A percentile compares a stretch with the other conserved stretches of the same genome.
Conservation (phyloP, 2,888 invertebrate genomes). For the Morinoia aosen region DNA sequence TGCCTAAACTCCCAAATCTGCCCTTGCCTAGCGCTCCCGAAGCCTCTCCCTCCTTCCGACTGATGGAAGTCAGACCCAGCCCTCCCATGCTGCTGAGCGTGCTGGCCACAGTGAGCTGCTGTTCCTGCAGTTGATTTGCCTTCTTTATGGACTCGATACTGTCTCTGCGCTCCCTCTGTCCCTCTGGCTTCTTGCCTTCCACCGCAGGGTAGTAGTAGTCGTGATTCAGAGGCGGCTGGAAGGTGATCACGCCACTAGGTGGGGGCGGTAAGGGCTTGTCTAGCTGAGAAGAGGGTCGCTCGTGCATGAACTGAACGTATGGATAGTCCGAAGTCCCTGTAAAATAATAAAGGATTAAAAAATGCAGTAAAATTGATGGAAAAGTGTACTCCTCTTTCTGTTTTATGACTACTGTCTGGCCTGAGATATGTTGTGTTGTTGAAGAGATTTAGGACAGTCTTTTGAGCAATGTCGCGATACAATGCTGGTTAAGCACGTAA, state of each 20-base stretch:
- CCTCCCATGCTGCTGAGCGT: conserved; percentile 27
- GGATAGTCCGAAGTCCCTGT: conserved; percentile 75
- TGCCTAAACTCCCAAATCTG: background rate
- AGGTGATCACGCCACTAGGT: conserved; percentile 2
- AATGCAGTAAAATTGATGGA: background rate
- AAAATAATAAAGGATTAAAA: background rate
- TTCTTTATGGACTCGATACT: conserved; percentile 64
- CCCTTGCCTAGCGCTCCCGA: conserved; percentile 57
- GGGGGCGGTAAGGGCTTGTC: conserved; percentile 2
- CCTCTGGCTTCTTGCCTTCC: conserved; percentile 69
- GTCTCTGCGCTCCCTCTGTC: conserved; percentile 61
- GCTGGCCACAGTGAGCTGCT: conserved; percentile 28
- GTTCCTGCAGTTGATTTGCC: conserved; percentile 58
- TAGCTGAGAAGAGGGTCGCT: conserved; percentile 57
- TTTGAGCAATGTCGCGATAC: too few relatives aligned
- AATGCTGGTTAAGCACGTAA: too few relatives aligned
- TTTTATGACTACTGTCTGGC: too few relatives aligned
- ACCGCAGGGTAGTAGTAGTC: conserved; percentile 90
- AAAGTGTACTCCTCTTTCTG: too few relatives aligned
- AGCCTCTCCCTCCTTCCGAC: conserved; percentile 55
- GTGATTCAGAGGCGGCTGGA: conserved; percentile 76
- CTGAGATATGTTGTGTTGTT: too few relatives aligned
- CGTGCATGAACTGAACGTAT: conserved; percentile 82
- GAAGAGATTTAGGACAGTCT: too few relatives aligned
- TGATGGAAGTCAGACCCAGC: conserved; percentile 60